A percentile compares a stretch with the other conserved stretches of the same genome.
Evolutionary conservation across 1,140 invertebrate species (phyloP).

Genomic region (Drosophila pandora): DNA sequence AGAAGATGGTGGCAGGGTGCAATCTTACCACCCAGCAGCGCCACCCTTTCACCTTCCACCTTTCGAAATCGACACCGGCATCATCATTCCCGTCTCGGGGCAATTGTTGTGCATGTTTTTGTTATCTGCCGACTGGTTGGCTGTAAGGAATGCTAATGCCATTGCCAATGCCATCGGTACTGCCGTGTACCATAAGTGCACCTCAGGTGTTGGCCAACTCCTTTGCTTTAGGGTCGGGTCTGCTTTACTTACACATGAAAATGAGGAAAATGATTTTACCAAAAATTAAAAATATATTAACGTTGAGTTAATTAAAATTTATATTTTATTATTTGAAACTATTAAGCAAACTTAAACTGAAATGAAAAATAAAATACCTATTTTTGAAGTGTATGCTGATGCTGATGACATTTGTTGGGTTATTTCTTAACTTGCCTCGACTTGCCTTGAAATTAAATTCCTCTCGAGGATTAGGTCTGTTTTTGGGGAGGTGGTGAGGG

Average conservation of each 20-base stretch:
- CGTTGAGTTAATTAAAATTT: too few species aligned
- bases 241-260: constrained; percentile 30
- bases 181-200: constrained; percentile 66
- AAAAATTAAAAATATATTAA: not conserved
- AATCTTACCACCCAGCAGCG: constrained; percentile 34
- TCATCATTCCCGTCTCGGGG: constrained; percentile 54
- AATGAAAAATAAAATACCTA: not conserved
- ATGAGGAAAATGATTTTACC: not conserved
- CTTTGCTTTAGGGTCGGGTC: constrained; percentile 9
- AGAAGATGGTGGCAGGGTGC: not conserved
- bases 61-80: constrained; percentile 29
- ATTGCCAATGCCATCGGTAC: constrained; percentile 13
- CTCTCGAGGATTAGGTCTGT: constrained; percentile 17
- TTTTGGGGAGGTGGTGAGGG: not conserved
- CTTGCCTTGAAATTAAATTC: constrained; percentile 70
- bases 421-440: constrained; percentile 74
- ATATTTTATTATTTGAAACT: too few species aligned
- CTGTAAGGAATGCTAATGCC: constrained; percentile 81
- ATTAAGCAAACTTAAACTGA: not conserved
- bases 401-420: constrained; percentile 61
- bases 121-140: constrained; percentile 67
- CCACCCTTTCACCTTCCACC: not conserved
- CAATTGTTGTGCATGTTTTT: constrained; percentile 79
- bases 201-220: constrained; percentile 68
- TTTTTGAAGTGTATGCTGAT: constrained; percentile 28